A percentile compares a stretch with the other conserved stretches of the same genome.
These are phyloP conservation scores for Donacobius atricapilla DNA, from an alignment of 2,113 vertebrate species.

Conservation along the genomic window DNA sequence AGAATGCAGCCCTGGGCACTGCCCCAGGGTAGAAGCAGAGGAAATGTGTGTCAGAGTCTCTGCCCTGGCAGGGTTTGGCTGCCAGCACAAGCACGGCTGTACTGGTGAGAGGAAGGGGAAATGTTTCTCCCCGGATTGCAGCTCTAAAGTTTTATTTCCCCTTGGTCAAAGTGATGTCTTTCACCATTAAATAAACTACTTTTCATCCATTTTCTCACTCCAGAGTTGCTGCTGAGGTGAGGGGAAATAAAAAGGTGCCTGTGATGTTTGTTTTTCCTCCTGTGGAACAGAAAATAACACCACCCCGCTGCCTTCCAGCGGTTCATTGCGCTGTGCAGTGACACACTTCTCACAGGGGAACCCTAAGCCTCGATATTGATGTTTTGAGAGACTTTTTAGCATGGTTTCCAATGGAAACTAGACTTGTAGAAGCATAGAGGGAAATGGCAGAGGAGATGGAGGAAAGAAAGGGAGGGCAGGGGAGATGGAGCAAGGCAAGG, in stretches of 20 bases:
- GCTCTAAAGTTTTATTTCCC: neutral
- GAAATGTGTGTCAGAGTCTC: neutral
- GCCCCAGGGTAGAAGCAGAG: neutral
- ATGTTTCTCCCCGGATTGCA: neutral
- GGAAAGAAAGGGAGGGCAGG: neutral
- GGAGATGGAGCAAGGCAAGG: neutral
- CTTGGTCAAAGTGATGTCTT: neutral
- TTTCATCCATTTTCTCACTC: neutral
- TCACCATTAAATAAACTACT: neutral
- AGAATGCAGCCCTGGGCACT: neutral
- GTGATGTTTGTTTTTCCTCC: neutral
- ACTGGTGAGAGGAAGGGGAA: neutral
- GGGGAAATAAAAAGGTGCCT: neutral
- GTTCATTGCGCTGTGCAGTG: neutral
- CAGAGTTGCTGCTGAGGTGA: neutral
- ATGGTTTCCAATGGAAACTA: neutral
- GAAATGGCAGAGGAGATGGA: neutral
- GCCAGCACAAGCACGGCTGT: neutral
- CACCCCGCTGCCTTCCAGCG: neutral
- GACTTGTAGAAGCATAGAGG: neutral
- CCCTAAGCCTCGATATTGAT: neutral
- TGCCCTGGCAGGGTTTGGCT: neutral
- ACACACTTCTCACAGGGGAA: neutral
- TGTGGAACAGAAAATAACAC: neutral
- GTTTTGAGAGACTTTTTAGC: neutral